Base-by-base conservation (phyloP, 1,140 invertebrate genomes). In the Drosophila orosa region DNA sequence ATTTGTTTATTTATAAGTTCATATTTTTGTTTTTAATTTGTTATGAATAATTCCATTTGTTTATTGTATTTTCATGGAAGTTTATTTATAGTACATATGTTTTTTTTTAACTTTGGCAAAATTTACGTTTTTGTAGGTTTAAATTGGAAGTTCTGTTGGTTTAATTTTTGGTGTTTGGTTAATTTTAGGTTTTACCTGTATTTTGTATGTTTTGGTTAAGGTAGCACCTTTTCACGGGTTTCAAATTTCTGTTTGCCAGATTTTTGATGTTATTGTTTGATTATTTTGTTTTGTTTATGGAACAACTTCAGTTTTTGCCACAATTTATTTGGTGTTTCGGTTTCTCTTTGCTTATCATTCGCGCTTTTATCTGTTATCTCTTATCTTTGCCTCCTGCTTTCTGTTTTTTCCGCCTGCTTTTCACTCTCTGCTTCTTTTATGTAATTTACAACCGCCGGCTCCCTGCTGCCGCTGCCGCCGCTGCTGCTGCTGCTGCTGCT, bases 391-490 rank as follows among this genome's bases (percentile, higher is more conserved):
- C 27, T 37, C 39, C 54, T 60, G 55, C 57, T 60, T 29, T 58
- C 12, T 19, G 37, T n/a, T 54, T 54, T 61, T 60, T 65, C 12
- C 25, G 17, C 6, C 29, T 35, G 55, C 48, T 58, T 58, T 61
- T 72, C n/a, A n/a, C n/a, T 25, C 65, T 54, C 25, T 29, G 59
- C 37, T 61, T 63, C 54, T 63, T 82, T 78, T 81, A 68, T 82
- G 68, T 82, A 77, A 81, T 81, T 82, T 74, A 68, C 65, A 68
- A 63, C 65, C 59, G 59, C 59, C 59, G 59, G 59, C 58, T 60
- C 39, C 27, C 65, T 54, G 54, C 61, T 40, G 29, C 54, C 17
- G 17, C 42, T 55, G 61, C 8, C 25, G 42, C 42, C 8, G 42
- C 44, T 15, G 48, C 33, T n/a, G 29, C 54, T 24, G 17, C 42